Evolutionary conservation across 2,797 vertebrate genomes (phyloP), one percentile per base, ranked within the genome.

Genomic region (Hippocampus kuda): DNA sequence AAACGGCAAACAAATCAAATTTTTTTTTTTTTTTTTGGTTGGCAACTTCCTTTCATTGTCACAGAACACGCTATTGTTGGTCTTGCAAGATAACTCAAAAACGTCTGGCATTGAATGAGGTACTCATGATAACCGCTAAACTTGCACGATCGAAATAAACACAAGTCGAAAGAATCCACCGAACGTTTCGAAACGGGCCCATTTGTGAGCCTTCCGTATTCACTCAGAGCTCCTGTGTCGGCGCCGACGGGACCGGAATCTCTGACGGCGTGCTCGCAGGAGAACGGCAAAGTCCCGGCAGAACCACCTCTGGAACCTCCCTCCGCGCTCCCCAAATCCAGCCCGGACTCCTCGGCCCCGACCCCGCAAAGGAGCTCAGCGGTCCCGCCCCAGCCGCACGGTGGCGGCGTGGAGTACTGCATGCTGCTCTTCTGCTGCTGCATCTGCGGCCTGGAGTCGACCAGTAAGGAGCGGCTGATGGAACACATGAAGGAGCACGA

Each of bases 391-490:
- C 53, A n/a, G 10, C 53, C 53, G 88, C 86, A 65, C 74, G 82
- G 30, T 51, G 87, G 56, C 68, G 84, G 68, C 59, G 90, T 92
- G 82, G 97, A 98, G 77, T 95, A 94, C 75, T 99, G 96, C 1
- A 86, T 98, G 79, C 88, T 99, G 34, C 86, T 98, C 67, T 99
- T 99, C 90, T 99, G 97, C 86, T 98, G 96, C 86, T 98, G 96
- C 42, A 95, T 99, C 85, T 99, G 97, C n/a, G 94, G 96, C 67
- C 97, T 98, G 13, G 97, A 99, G 80, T 98, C 95, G 24, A 95
- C 94, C 77, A 97, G 92, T 79, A 98, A 98, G 83, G 96, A 99
- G 80, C 93, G 92, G 27, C 92, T 99, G 75, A 89, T 91, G 87
- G 90, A 91, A 78, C 91, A 91, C 87, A 92, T 92, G 91, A 91